Base-by-base conservation (phyloP, 2,113 vertebrate genomes). In the Myxocyprinus asiaticus region DNA sequence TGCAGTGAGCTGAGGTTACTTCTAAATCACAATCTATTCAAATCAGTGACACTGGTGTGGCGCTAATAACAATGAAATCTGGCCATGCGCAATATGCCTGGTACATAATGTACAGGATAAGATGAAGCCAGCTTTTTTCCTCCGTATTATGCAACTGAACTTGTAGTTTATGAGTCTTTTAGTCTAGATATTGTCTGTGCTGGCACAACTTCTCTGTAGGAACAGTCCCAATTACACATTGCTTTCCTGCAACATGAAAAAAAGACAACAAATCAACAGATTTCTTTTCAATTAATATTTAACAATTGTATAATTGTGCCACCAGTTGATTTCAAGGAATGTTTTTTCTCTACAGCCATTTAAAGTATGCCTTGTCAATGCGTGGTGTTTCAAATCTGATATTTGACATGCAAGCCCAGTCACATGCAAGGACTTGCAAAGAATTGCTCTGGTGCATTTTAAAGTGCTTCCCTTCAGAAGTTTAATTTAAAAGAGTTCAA, bases 81-180 rank as follows among this genome's bases (percentile, higher is more conserved):
- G 15, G 58, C 12, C 58, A 61, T 14, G 58, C 55, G 0, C 51
- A 71, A 15, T 58, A 42, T 71, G 53, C 12, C 8, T 55, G 56
- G 69, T 59, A 56, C 67, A 71, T 43, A 48, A 44, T 48, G 56
- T 61, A 61, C n/a, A 73, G n/a, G 43, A 61, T 45, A 73, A 61
- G 56, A 45, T 11, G 53, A 48, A 47, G 3, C 15, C 55, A 48
- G 6, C 14, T 62, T 33, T 62, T 33, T 7, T 45, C 22, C 22
- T 3, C 22, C 22, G 1, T 62, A 22, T 74, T 62, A 74, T 33
- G 10, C 58, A 48, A 33, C 58, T 48, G 45, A 5, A 43, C 53
- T 4, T 71, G 42, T 43, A 74, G 15, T 50, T 62, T 47, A 47
- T 74, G 5, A 43, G 22, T 58, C 42, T 45, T 44, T 42, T 15